Base-by-base conservation (phyloP, 2,888 invertebrate species). In the Ennomos erosarius region DNA sequence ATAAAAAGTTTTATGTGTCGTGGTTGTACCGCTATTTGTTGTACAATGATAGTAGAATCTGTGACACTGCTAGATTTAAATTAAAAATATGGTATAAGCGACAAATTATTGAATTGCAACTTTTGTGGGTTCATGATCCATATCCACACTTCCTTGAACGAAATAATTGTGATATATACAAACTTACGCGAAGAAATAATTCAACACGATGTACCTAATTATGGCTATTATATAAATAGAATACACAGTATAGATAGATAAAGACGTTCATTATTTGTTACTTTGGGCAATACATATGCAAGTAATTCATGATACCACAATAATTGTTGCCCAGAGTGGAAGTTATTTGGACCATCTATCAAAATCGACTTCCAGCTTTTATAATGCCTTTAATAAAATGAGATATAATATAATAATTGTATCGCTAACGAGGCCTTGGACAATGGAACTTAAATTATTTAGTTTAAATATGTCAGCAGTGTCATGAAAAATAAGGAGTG, bases 341-440 rank as follows among this genome's bases (percentile, higher is more conserved):
- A 26, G 26, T 26, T 26, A 5, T 1, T 26, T 26, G 26, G 26
- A 6, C 26, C 26, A 5, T 26, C 26, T 26, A 26, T 26, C 26
- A 26, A 26, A 16, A 26, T 26, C 26, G 9, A 45, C 35, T 34
- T 45, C 9, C 11, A 8, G 35, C 10, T 47, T 37, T 37, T 35
- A 10, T 12, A 35, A 13, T 13, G 46, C 13, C 12, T 45, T 11
- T 10, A 47, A 47, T 34, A 12, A 47, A 36, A 12, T 10, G 37
- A 37, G 9, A 48, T 38, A 47, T 33, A 35, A 42, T 43, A 43
- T 33, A 33, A 26, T 26, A 26, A 26, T 26, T 26, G 10, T 36
- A 35, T 50, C 42, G 50, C 50, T 50, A 52, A 37, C 33, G 52
- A 52, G 52, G 52, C 52, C 52, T 52, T 52, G 33, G 11, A 43